Percentiles rank a stretch among this genome's conserved stretches.
These are phyloP conservation scores for Temnothorax nylanderi DNA, from an alignment of 1,140 invertebrate species.

Conservation along the genomic window DNA sequence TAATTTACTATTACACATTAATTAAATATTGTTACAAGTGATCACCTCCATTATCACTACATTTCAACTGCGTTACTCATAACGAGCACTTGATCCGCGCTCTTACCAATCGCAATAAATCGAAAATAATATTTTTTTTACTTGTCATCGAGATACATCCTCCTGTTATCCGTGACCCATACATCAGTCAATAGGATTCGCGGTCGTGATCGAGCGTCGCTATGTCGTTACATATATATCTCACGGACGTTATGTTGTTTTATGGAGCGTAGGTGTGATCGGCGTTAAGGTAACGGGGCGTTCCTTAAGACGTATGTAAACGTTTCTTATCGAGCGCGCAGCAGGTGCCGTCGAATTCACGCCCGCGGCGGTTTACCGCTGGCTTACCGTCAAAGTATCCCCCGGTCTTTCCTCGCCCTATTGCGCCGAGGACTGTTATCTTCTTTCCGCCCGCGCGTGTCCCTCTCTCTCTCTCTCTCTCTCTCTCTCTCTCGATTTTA, in stretches of 20 bases:
- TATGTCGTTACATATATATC: neutral
- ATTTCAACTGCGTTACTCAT: neutral
- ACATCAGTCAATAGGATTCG: constrained; percentile 5
- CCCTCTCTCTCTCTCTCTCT: neutral
- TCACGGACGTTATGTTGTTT: constrained; percentile 42
- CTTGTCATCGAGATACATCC: neutral
- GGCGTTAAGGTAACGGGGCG: constrained; percentile 67
- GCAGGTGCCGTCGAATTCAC: constrained; percentile 65
- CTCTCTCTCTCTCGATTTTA: constrained; percentile 14
- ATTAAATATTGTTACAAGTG: neutral
- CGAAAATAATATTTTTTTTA: constrained; percentile 12
- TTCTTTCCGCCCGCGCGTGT: too few species aligned
- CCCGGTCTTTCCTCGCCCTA: constrained; percentile 9
- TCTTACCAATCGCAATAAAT: constrained; percentile 12
- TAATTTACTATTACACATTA: constrained; percentile 2
- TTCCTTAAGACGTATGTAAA: constrained; percentile 73
- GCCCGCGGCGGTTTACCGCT: constrained; percentile 60
- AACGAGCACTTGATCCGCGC: constrained; percentile 5
- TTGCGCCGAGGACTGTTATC: neutral
- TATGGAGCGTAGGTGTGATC: constrained; percentile 64
- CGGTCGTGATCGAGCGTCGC: constrained; percentile 36
- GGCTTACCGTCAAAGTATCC: constrained; percentile 63
- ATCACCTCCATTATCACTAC: neutral
- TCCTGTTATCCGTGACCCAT: neutral
- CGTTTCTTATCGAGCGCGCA: constrained; percentile 70